These are phyloP conservation scores for Ceratotherium simum DNA, from an alignment of 2,113 vertebrate genomes.

Conservation along the genomic window DNA sequence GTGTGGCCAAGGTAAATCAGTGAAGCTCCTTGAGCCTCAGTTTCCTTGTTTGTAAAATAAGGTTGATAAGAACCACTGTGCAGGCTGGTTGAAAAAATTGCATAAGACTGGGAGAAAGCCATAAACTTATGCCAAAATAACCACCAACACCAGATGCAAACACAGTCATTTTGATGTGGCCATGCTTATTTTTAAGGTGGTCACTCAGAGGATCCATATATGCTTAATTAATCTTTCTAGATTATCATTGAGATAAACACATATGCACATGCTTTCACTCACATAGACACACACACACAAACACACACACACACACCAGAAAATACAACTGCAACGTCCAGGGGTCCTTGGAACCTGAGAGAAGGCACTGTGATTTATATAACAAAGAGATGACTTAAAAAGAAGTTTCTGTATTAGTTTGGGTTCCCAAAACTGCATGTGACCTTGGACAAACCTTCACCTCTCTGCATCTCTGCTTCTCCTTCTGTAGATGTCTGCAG, in stretches of 20 bases:
- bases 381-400: not conserved
- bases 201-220: accelerated
- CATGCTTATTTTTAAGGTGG: not conserved
- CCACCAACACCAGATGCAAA: not conserved
- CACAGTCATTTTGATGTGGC: not conserved
- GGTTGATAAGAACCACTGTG: not conserved
- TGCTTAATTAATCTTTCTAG: not conserved
- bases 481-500: not conserved
- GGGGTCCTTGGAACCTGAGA: not conserved
- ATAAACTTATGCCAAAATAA: accelerated
- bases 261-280: not conserved
- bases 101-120: not conserved
- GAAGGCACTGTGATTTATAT: not conserved
- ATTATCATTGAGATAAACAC: not conserved
- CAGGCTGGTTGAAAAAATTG: not conserved
- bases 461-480: not conserved
- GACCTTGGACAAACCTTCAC: not conserved
- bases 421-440: not conserved
- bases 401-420: not conserved
- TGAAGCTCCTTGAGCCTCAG: not conserved
- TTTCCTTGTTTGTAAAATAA: not conserved
- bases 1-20: no score
- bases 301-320: not conserved
- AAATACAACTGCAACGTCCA: not conserved
- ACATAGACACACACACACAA: no score